Conservation (phyloP, 2,113 vertebrate genomes). For the Fulica atra region DNA sequence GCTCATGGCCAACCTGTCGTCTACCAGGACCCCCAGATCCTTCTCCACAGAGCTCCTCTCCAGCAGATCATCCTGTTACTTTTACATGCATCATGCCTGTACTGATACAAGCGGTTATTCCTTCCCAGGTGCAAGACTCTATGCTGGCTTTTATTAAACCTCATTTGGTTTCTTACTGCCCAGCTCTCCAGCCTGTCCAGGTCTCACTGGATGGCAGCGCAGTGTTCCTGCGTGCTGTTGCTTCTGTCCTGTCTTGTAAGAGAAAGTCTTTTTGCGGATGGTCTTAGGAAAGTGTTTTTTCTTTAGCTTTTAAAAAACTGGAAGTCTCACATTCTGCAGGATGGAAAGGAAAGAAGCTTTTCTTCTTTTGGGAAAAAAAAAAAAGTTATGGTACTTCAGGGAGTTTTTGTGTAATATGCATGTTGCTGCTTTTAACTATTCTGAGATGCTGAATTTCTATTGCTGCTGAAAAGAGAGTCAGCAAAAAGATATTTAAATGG, state of each 20-base stretch:
- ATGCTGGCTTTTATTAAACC: too few relatives aligned
- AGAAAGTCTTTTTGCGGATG: neutral
- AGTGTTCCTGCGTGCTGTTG: too few relatives aligned
- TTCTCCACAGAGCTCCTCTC: too few relatives aligned
- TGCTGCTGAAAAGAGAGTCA: neutral
- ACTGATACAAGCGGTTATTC: too few relatives aligned
- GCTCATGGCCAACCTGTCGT: too few relatives aligned
- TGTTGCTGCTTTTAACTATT: neutral
- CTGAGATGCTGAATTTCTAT: neutral
- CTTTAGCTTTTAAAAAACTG: neutral
- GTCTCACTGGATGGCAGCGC: too few relatives aligned
- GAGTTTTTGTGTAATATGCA: neutral
- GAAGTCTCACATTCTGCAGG: neutral
- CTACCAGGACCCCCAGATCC: too few relatives aligned
- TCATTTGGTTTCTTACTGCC: too few relatives aligned
- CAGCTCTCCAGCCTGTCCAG: too few relatives aligned
- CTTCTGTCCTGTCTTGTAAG: neutral
- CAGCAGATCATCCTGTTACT: too few relatives aligned
- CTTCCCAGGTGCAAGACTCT: too few relatives aligned
- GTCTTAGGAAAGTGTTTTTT: neutral
- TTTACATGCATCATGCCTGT: too few relatives aligned
- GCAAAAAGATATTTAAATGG: neutral
- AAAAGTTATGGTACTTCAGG: neutral
- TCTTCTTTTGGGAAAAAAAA: neutral
- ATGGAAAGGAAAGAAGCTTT: neutral